These are phyloP conservation scores for western clawed frog (Xenopus tropicalis) DNA, from an alignment of 2,113 vertebrate genomes.

Conservation along the genomic window DNA sequence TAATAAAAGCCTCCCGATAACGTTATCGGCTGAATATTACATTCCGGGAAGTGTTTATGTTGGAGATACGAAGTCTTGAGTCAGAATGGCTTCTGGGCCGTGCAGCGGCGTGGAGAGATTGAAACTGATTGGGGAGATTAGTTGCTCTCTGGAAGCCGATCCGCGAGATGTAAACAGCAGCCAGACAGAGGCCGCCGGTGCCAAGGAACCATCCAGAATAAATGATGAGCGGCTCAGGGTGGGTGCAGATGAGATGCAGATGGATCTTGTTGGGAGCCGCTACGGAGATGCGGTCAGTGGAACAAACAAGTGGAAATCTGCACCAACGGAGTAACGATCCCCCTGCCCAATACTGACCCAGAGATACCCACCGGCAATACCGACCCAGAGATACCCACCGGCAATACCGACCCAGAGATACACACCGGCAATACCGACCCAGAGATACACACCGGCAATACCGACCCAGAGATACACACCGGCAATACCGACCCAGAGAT, in stretches of 20 bases:
- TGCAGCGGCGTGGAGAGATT: slow-evolving; percentile 17
- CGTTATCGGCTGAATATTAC: no score
- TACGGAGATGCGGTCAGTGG: neutral
- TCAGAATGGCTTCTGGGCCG: neutral
- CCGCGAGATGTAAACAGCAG: slow-evolving; percentile 26
- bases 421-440: no score
- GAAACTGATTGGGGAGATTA: slow-evolving; percentile 26
- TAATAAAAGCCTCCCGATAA: no score
- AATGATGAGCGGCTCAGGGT: slow-evolving; percentile 3
- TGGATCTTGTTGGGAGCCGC: neutral
- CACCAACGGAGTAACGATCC: neutral
- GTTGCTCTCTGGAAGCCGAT: neutral
- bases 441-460: no score
- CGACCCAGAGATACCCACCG: no score
- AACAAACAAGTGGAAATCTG: neutral
- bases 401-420: no score
- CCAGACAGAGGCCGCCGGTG: slow-evolving; percentile 3
- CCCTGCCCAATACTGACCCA: neutral
- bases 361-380: no score
- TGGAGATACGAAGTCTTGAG: no score
- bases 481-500: no score
- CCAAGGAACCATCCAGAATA: slow-evolving; percentile 29
- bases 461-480: no score
- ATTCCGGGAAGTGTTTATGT: no score
- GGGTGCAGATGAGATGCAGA: slow-evolving; percentile 22